phyloP scores from a whole-genome alignment of 2,888 invertebrate species.

The Neocrepidodera transversa region DNA sequence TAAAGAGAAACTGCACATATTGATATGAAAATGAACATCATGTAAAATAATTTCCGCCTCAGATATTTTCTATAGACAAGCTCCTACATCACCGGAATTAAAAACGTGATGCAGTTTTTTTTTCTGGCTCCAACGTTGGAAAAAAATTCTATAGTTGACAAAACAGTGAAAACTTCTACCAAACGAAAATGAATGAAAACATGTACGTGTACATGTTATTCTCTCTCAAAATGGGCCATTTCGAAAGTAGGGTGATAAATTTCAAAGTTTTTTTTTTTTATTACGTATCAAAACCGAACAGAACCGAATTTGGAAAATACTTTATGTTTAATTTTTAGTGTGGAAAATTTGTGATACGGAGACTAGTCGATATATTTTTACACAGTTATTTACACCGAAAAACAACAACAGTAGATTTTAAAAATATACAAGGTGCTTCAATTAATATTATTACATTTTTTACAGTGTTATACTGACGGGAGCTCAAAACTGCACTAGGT shows the following conservation, averaged over 20 bases:
- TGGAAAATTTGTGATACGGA: too few relatives aligned
- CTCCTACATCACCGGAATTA: conserved; percentile 44
- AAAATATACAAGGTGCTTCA: too few relatives aligned
- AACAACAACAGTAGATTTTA: too few relatives aligned
- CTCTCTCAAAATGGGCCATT: conserved; percentile 6
- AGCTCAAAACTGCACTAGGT: too few relatives aligned
- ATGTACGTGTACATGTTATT: conserved; percentile 10
- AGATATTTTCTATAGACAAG: conserved; percentile 33
- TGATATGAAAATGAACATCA: conserved; percentile 39
- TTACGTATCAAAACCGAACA: neutral
- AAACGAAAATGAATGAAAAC: conserved; percentile 20
- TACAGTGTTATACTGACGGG: too few relatives aligned
- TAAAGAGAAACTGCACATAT: conserved; percentile 15
- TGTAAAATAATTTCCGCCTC: conserved; percentile 32
- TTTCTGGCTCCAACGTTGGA: conserved; percentile 17
- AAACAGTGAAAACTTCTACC: conserved; percentile 21
- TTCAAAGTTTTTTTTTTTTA: conserved; percentile 4
- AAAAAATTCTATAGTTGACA: conserved; percentile 30
- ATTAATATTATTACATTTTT: too few relatives aligned
- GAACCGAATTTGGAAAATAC: neutral
- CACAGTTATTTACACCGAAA: too few relatives aligned
- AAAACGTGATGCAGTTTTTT: conserved; percentile 35
- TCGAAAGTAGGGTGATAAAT: conserved; percentile 5
- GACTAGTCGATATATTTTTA: too few relatives aligned
- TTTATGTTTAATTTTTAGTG: neutral